Base-by-base conservation (phyloP, 2,113 vertebrate genomes). In the Amphiprion ocellaris region DNA sequence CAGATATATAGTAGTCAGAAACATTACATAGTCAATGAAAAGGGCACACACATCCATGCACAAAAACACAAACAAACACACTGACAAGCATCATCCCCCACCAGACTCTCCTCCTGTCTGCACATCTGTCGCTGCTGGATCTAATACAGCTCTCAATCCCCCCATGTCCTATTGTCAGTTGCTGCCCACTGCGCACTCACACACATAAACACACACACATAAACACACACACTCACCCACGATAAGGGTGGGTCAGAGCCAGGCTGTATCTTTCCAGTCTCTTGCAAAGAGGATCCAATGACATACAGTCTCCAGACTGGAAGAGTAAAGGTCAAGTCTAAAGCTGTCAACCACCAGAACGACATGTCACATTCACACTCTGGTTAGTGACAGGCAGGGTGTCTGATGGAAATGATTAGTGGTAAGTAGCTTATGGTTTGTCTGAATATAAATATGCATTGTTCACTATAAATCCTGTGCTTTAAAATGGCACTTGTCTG, bases 71-170 rank as follows among this genome's bases (percentile, higher is more conserved):
- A 3, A 67, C 9, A 69, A 5, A 69, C 46, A 59, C 68, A 54
- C 59, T 24, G 17, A 77, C 66, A 65, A 75, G 50, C 71, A 87
- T 69, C 74, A 60, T 52, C 68, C 77, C 52, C 54, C 68, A 47
- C 64, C 67, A 53, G 47, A 64, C 47, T 26, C 26, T 14, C 69
- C 53, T 62, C 53, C 74, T 7, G 55, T 54, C 79, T 69, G 74
- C 83, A 87, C 91, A 94, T 93, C 92, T 92, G 91, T 87, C 89
- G 21, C 85, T 61, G 76, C 81, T 78, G 80, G 63, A 84, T 75
- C 56, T 81, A 88, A 88, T 62, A 49, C 39, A 70, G 55, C 66
- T 41, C 67, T 75, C 87, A 90, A 87, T 89, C 90, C 74, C 26
- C 59, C 53, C 37, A 14, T 33, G 84, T 63, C 76, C 82, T 46